phyloP scores from a whole-genome alignment of 2,888 invertebrate species.

The Acanthopleura granulata region DNA sequence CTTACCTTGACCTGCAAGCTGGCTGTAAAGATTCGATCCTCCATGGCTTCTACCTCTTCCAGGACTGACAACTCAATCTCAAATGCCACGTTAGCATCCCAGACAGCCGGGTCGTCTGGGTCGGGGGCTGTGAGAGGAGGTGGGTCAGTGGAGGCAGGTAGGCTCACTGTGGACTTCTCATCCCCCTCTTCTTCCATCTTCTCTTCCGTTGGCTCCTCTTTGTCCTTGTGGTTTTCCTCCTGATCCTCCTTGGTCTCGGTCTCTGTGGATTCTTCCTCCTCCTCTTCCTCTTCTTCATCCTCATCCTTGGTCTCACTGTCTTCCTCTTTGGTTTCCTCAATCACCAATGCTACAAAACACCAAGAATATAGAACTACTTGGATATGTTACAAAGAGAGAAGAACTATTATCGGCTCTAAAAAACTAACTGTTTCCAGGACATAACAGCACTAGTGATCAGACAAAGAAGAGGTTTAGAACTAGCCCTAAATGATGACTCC shows the following conservation, averaged over 20 bases:
- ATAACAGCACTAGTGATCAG: too few relatives aligned
- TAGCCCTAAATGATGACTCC: too few relatives aligned
- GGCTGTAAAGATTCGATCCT: slow-evolving; percentile 65
- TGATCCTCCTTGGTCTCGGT: neutral
- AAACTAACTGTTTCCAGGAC: too few relatives aligned
- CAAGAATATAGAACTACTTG: too few relatives aligned
- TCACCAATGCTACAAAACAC: neutral
- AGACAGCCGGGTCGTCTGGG: slow-evolving; percentile 64
- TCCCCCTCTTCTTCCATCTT: slow-evolving; percentile 22
- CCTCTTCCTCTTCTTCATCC: slow-evolving; percentile 18
- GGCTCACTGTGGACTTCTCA: slow-evolving; percentile 10
- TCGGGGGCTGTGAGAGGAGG: slow-evolving; percentile 43
- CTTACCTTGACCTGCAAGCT: slow-evolving; percentile 66
- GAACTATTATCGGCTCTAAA: too few relatives aligned
- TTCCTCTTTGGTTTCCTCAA: slow-evolving; percentile 14
- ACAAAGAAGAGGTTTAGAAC: too few relatives aligned
- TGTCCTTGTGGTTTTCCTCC: slow-evolving; percentile 9
- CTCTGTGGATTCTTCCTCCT: neutral
- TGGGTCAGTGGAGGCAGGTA: slow-evolving; percentile 20
- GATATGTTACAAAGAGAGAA: too few relatives aligned
- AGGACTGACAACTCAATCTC: slow-evolving; percentile 83
- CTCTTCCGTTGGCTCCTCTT: slow-evolving; percentile 15
- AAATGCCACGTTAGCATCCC: slow-evolving; percentile 80
- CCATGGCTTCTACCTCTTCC: slow-evolving; percentile 73
- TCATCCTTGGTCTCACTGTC: slow-evolving; percentile 26